Conservation (phyloP, 2,888 invertebrate genomes). For the Epistrophe grossulariae region DNA sequence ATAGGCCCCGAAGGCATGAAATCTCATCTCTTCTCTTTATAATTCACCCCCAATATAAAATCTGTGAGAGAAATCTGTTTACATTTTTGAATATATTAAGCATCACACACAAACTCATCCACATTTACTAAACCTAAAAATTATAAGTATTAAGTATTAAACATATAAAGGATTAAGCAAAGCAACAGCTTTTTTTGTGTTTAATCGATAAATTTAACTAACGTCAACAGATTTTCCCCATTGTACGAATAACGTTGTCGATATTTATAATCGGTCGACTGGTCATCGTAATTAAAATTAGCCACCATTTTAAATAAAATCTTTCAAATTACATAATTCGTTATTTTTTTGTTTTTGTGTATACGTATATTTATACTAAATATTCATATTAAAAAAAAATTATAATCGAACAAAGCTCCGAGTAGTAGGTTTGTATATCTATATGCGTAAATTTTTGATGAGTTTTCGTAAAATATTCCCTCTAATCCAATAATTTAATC, state of each 20-base stretch:
- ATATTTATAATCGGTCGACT: constrained; percentile 34
- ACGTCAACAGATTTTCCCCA: constrained; percentile 71
- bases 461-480: constrained; percentile 70
- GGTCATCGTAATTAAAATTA: constrained; percentile 60
- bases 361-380: constrained; percentile 1
- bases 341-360: constrained; percentile 18
- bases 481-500: constrained; percentile 74
- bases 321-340: constrained; percentile 37
- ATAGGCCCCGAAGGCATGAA: constrained; percentile 69
- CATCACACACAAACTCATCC: not conserved
- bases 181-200: constrained; percentile 34
- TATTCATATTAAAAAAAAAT: constrained; percentile 24
- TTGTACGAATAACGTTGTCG: constrained; percentile 18
- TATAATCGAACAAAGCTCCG: constrained; percentile 61
- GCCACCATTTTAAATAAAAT: constrained; percentile 56
- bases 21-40: constrained; percentile 27
- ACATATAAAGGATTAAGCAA: constrained; percentile 67
- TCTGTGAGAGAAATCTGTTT: not conserved
- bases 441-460: constrained; percentile 60
- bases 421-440: too few species aligned
- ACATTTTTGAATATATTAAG: constrained; percentile 22
- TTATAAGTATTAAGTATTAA: constrained; percentile 37
- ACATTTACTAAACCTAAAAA: not conserved
- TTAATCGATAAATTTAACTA: constrained; percentile 69
- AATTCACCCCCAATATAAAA: constrained; percentile 27